Evolutionary conservation across 2,113 vertebrate genomes (phyloP).

Genomic region (Symphodus melops): DNA sequence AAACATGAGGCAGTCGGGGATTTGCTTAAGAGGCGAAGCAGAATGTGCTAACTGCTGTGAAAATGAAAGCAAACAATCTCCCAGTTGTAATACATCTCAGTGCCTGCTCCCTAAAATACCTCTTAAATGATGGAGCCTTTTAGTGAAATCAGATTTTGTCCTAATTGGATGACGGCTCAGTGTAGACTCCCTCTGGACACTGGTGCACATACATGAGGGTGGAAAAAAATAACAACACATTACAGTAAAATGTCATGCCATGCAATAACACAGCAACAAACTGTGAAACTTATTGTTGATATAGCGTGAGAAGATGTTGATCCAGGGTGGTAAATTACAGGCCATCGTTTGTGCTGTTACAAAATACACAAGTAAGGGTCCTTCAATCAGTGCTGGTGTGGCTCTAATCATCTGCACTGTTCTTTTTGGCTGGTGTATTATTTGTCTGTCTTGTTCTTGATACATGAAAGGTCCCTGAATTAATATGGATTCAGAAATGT

Average conservation of each 20-base stretch:
- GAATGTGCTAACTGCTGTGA: conserved; percentile 70
- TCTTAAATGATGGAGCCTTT: conserved; percentile 73
- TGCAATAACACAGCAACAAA: conserved; percentile 34
- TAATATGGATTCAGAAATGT: not conserved
- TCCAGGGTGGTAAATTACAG: not conserved
- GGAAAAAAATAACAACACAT: conserved; percentile 45
- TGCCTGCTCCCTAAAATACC: conserved; percentile 66
- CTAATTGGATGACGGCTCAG: conserved; percentile 72
- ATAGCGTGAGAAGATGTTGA: not conserved
- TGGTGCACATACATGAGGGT: conserved; percentile 42
- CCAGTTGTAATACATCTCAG: conserved; percentile 64
- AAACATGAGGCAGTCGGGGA: conserved; percentile 40
- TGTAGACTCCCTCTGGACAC: conserved; percentile 59
- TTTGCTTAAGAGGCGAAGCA: conserved; percentile 58
- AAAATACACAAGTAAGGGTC: conserved; percentile 20
- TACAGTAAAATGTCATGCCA: conserved; percentile 22
- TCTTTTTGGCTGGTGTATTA: conserved; percentile 5
- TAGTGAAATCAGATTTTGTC: conserved; percentile 73
- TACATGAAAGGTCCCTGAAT: conserved; percentile 4
- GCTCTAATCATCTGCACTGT: conserved; percentile 19
- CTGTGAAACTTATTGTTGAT: conserved; percentile 14
- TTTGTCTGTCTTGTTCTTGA: conserved; percentile 7
- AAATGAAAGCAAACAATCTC: conserved; percentile 71
- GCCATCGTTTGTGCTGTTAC: conserved; percentile 2
- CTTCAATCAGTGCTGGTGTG: conserved; percentile 7